Base-by-base conservation (phyloP, 2,888 invertebrate species). In the Smittia aterrima region DNA sequence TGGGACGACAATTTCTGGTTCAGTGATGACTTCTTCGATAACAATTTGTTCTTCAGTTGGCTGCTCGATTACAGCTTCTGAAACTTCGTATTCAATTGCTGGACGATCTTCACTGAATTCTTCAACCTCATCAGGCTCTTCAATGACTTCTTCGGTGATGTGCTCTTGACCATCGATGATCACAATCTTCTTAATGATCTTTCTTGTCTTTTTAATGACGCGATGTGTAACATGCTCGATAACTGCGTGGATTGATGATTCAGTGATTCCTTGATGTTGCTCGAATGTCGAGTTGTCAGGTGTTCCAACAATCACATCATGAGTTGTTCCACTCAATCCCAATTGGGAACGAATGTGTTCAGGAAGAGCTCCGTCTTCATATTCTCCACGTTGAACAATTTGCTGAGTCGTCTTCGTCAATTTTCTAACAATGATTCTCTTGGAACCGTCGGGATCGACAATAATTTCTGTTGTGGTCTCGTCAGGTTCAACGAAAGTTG, bases 151-250 rank as follows among this genome's bases (percentile, higher is more conserved):
- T 82, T 94, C 94, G 6, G 90, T 90, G 0, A 92, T 87, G 76
- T 90, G 90, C 83, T 94, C 94, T 82, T 92, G 91, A 0, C 94
- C 94, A 80, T 94, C 90, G 75, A 93, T 87, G 3, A 93, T 89
- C 0, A 90, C 90, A 1, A 92, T 87, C 77, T 89, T 88, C 73
- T 91, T 87, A 71, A 94, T 90, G 18, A 93, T 90, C 76, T 90
- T 88, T 66, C 90, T 85, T 16, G 89, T 89, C 78, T 90, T 92
- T 75, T 89, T 86, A 2, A 92, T 88, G n/a, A 92, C 87, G 79
- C 89, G 86, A 76, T 91, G 86, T 0, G 92, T 92, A 0, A 93
- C 90, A 83, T 93, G 92, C 80, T 93, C 92, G 0, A 93, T 91
- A 4, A 92, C 90, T 22, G 93, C 91, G 53, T 90, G 88, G 0